Base-by-base conservation (phyloP, 2,888 invertebrate genomes). In the Megastigmus dorsalis region DNA sequence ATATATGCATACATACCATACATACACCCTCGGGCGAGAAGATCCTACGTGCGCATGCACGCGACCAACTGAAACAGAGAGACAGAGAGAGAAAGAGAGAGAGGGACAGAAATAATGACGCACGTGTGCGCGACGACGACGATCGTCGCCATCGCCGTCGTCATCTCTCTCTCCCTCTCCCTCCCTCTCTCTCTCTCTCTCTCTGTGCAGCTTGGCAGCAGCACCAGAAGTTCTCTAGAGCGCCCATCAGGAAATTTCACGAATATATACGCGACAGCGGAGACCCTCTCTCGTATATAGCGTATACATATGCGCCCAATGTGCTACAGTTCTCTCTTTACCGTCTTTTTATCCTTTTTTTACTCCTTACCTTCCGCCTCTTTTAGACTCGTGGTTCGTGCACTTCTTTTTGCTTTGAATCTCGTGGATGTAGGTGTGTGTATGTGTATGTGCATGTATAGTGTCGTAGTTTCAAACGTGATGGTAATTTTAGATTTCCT, bases 21-120 rank as follows among this genome's bases (percentile, higher is more conserved):
- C n/a, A n/a, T n/a, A n/a, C n/a, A n/a, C n/a, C n/a, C n/a, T n/a
- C n/a, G n/a, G n/a, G n/a, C n/a, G n/a, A n/a, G n/a, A n/a, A n/a
- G n/a, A n/a, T n/a, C n/a, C n/a, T n/a, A n/a, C n/a, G n/a, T n/a
- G n/a, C n/a, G 5, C 33, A 50, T 9, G 13, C 36, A 50, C 26
- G 15, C 20, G 20, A 3, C 45, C 4, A 5, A n/a, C 45, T 6
- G 45, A 45, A 20, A 45, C n/a, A 9, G 20, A 55, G 18, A n/a
- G 15, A 54, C 30, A 30, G 18, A 9, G 55, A 55, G 20, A 36
- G 20, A 18, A 20, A 65, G 28, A 54, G 23, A 57, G 52, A 55
- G 5, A 15, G 41, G 45, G 2, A 55, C 26, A 28, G 36, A 57
- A 45, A 54, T 55, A 63, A 71, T 71, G 55, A 59, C 50, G 72